Base-by-base conservation (phyloP, 2,113 vertebrate species). In the Grammomys surdaster region DNA sequence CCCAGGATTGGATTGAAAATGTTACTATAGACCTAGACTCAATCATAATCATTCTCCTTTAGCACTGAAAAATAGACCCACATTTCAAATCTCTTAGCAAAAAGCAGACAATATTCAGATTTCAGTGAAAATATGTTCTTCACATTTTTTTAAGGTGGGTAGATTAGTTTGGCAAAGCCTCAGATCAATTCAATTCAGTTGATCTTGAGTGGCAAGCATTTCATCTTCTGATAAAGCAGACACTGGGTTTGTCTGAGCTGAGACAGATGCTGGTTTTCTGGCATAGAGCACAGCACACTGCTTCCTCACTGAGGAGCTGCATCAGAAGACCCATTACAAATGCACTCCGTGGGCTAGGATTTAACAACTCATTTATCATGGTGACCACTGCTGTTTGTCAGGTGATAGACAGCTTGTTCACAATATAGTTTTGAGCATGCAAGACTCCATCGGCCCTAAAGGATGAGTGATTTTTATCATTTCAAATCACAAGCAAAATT, bases 351-450 rank as follows among this genome's bases (percentile, higher is more conserved):
- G 76, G 89, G 92, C 86, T 95, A 92, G 96, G 93, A 96, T 95
- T 97, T 89, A 96, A 81, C 90, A 96, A 94, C 33, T 76, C 93
- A 87, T 72, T 90, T 93, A 95, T 94, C n/a, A 87, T 46, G 54
- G 73, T 67, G 89, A 95, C 48, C 93, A 97, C 9, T 26, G 93
- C 33, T 89, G 92, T 95, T 90, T 91, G 85, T 97, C 87, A 94
- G 86, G 63, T 93, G 40, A 97, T 14, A 80, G 82, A 93, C 31
- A 95, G 82, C 75, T 76, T 75, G 78, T 92, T 95, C 95, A 97
- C 26, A 95, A 90, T 56, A 80, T 48, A 93, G 90, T 56, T 90
- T 43, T 89, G 63, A 85, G 81, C 60, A 95, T 11, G 58, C 1
- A 93, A 78, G 77, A 92, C 80, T 94, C 65, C 31, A 82, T 65